These are phyloP conservation scores for Tethya wilhelma DNA, from an alignment of 37 sponge, comb jelly and placozoan species.

Conservation along the genomic window DNA sequence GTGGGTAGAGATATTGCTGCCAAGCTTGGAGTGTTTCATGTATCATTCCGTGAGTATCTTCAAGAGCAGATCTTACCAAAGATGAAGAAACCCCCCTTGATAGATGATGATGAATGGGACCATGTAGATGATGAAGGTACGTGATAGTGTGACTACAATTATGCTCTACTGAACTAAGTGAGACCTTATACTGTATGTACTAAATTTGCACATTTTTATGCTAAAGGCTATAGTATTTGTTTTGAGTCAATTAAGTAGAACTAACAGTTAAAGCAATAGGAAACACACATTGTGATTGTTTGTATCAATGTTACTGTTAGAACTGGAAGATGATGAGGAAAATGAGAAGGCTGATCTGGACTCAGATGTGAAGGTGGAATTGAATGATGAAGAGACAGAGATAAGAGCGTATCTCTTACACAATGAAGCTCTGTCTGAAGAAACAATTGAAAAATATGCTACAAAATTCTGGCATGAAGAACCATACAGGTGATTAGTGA, in stretches of 20 bases:
- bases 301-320: not conserved
- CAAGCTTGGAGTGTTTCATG: slow-evolving; percentile 87
- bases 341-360: slow-evolving; percentile 68
- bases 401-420: slow-evolving; percentile 70
- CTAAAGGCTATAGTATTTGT: not conserved
- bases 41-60: slow-evolving; percentile 84
- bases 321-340: slow-evolving; percentile 7
- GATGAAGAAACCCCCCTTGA: slow-evolving; percentile 75
- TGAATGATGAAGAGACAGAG: slow-evolving; percentile 80
- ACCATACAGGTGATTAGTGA: slow-evolving; percentile 87
- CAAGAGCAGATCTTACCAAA: slow-evolving; percentile 87
- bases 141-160: not conserved
- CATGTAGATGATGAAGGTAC: slow-evolving; percentile 9
- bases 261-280: not conserved
- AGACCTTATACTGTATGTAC: not conserved
- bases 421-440: slow-evolving; percentile 80
- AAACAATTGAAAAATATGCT: slow-evolving; percentile 51
- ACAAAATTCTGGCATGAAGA: slow-evolving; percentile 84
- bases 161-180: not conserved
- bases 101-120: slow-evolving; percentile 79
- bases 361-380: slow-evolving; percentile 43
- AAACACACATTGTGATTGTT: not conserved
- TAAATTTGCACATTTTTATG: not conserved
- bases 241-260: not conserved
- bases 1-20: slow-evolving; percentile 67